phyloP scores from a whole-genome alignment of 2,113 vertebrate species.

The Etheostoma cragini region DNA sequence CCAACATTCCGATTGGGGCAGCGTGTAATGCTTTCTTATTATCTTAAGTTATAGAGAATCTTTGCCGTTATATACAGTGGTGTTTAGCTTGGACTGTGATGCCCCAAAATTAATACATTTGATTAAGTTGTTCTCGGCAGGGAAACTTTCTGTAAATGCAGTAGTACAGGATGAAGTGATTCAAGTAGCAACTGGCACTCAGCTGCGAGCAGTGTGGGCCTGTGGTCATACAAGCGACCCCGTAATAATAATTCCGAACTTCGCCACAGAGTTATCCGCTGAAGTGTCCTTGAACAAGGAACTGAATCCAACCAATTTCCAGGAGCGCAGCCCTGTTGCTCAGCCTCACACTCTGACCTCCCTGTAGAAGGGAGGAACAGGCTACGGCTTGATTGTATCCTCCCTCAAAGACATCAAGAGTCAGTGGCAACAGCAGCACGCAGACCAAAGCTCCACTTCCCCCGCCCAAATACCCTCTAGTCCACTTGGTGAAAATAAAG shows the following conservation, averaged over 20 bases:
- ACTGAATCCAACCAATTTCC: background rate
- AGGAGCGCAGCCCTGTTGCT: background rate
- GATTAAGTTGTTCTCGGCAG: too few species aligned
- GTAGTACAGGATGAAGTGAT: background rate
- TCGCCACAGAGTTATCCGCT: background rate
- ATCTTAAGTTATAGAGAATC: too few species aligned
- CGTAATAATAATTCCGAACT: constrained; percentile 17
- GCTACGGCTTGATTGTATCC: background rate
- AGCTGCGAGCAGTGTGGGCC: background rate
- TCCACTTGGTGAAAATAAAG: background rate
- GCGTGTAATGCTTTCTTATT: too few species aligned
- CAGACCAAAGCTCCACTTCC: background rate
- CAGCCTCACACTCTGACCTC: background rate
- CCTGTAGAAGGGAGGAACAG: background rate
- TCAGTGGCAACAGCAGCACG: background rate
- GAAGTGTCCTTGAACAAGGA: constrained; percentile 44
- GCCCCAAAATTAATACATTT: background rate
- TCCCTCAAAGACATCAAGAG: background rate
- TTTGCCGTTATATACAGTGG: background rate
- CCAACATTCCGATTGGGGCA: too few species aligned
- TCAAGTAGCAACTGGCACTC: background rate
- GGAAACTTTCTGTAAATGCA: background rate
- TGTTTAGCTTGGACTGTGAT: background rate
- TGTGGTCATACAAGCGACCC: background rate
- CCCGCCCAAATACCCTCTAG: background rate